phyloP scores from a whole-genome alignment of 2,113 vertebrate species.

The Poeciliopsis retropinna region DNA sequence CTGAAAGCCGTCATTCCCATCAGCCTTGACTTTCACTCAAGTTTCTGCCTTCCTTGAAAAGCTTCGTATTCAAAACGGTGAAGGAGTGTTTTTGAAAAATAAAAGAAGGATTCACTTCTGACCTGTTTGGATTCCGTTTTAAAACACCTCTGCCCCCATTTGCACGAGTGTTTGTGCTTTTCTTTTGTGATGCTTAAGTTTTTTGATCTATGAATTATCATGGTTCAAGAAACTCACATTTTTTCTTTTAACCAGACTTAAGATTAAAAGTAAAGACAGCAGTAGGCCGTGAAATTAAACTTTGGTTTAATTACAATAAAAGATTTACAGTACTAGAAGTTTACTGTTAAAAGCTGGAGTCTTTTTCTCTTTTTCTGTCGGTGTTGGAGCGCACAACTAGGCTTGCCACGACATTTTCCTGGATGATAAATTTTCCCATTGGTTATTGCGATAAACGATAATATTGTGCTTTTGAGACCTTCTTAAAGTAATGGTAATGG shows the following conservation, averaged over 20 bases:
- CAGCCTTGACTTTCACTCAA: constrained; percentile 1
- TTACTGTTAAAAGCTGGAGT: not conserved
- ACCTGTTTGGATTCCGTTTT: not conserved
- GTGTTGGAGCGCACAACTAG: no score
- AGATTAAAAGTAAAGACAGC: not conserved
- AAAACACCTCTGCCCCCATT: not conserved
- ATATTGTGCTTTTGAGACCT: no score
- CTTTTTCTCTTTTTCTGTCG: not conserved
- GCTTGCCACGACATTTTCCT: no score
- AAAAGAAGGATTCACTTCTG: not conserved
- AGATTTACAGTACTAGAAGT: not conserved
- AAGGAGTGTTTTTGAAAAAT: not conserved
- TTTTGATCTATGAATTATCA: not conserved
- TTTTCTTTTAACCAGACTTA: not conserved
- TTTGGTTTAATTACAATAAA: not conserved
- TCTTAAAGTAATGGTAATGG: no score
- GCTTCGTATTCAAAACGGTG: not conserved
- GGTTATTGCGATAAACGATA: no score
- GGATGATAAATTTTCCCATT: no score
- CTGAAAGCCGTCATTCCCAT: constrained; percentile 1
- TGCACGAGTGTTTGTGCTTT: not conserved
- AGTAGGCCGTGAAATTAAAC: not conserved
- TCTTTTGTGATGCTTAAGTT: not conserved
- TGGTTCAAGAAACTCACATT: not conserved
- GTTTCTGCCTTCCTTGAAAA: not conserved